phyloP scores from a whole-genome alignment of 2,113 vertebrate genomes.

The Hemicordylus capensis region DNA sequence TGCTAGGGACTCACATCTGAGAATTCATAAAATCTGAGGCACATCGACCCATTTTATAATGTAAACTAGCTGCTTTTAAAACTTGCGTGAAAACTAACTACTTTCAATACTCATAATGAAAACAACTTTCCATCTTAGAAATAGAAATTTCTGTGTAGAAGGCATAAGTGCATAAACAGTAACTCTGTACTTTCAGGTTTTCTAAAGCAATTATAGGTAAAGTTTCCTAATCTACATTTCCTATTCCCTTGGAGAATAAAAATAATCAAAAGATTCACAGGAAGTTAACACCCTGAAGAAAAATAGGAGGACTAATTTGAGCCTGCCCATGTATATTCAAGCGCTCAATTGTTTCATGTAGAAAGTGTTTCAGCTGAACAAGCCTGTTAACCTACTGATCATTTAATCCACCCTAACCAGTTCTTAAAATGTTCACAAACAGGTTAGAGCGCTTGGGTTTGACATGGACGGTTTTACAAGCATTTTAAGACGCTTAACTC shows the following conservation, averaged over 20 bases:
- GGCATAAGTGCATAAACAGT: not conserved
- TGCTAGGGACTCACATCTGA: not conserved
- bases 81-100: not conserved
- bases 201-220: not conserved
- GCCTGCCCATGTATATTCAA: not conserved
- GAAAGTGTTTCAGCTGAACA: slow-evolving; percentile 24
- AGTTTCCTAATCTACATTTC: not conserved
- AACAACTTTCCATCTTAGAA: not conserved
- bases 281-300: not conserved
- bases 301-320: slow-evolving; percentile 43
- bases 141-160: not conserved
- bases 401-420: slow-evolving; percentile 37
- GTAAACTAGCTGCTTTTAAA: not conserved
- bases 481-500: slow-evolving; percentile 20
- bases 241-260: not conserved
- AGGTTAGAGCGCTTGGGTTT: slow-evolving; percentile 34
- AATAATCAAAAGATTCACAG: slow-evolving; percentile 13
- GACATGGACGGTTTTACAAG: slow-evolving; percentile 37
- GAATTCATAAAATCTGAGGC: not conserved
- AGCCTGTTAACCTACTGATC: slow-evolving; percentile 36
- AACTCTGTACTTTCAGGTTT: not conserved
- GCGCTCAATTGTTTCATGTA: not conserved
- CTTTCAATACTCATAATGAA: not conserved
- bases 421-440: slow-evolving; percentile 45
- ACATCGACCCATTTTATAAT: not conserved